Evolutionary conservation across 2,888 invertebrate genomes (phyloP).

Genomic region (Melieria omissa): DNA sequence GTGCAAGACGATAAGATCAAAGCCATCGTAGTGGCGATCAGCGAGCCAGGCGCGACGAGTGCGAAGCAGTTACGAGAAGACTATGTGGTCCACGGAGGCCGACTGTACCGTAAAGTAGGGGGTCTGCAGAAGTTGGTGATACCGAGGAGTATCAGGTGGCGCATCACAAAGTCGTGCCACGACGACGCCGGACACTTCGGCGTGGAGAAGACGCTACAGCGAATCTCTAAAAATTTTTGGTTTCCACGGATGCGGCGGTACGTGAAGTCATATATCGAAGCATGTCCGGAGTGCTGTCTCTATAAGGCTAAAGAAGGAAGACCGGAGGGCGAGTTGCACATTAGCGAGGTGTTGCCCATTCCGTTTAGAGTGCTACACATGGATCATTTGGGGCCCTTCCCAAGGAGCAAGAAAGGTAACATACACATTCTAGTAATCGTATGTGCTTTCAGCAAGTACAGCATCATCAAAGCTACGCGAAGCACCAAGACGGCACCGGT

Average conservation of each 20-base stretch:
- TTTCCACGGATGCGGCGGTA: constrained; percentile 45
- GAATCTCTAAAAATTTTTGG: constrained; percentile 42
- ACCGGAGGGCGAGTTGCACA: constrained; percentile 31
- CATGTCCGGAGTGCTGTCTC: constrained; percentile 40
- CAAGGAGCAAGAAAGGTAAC: constrained; percentile 30
- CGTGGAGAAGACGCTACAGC: constrained; percentile 44
- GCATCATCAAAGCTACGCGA: constrained; percentile 10
- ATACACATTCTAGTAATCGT: constrained; percentile 22
- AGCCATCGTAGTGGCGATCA: neutral
- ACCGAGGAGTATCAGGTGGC: constrained; percentile 41
- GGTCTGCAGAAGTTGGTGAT: constrained; percentile 39
- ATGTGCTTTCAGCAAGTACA: constrained; percentile 30
- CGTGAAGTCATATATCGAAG: constrained; percentile 43
- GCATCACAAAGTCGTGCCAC: constrained; percentile 47
- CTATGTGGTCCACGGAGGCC: constrained; percentile 34
- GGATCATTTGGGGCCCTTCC: constrained; percentile 37
- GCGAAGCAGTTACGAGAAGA: no score
- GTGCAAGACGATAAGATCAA: neutral
- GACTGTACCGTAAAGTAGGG: constrained; percentile 36
- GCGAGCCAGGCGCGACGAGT: no score
- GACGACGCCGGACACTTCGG: constrained; percentile 48
- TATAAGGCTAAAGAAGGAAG: constrained; percentile 41
- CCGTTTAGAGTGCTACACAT: constrained; percentile 36
- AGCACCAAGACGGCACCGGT: constrained; percentile 2
- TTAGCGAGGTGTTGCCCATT: constrained; percentile 32